Conservation (phyloP, 2,113 vertebrate genomes). For the Phaetusa simplex region DNA sequence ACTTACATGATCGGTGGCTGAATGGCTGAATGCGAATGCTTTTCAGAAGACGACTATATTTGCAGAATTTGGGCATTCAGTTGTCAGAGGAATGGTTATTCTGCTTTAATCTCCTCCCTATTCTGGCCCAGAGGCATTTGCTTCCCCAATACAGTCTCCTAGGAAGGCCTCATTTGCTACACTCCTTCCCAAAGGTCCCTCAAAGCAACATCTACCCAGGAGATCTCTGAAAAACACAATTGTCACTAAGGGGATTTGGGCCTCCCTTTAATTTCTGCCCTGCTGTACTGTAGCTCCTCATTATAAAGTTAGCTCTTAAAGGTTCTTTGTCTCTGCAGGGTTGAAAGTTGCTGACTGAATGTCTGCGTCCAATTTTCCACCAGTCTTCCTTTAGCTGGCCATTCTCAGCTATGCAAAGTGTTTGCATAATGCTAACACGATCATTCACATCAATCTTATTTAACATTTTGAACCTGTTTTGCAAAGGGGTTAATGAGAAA, state of each 20-base stretch:
- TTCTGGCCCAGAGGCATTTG: background rate
- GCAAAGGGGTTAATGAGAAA: background rate
- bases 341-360: slow-evolving; percentile 46
- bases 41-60: background rate
- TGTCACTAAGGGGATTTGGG: slow-evolving; percentile 1
- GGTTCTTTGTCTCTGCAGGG: slow-evolving; percentile 39
- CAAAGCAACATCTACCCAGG: background rate
- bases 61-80: background rate
- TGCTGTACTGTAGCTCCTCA: slow-evolving; percentile 17
- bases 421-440: background rate
- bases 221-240: slow-evolving; percentile 38
- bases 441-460: slow-evolving; percentile 20
- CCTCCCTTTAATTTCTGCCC: slow-evolving; percentile 24
- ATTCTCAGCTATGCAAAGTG: slow-evolving; percentile 1
- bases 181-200: slow-evolving; percentile 21
- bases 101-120: background rate
- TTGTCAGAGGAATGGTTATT: background rate
- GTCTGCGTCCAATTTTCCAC: slow-evolving; percentile 24
- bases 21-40: background rate
- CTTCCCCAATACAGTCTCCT: background rate
- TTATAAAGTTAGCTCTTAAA: slow-evolving; percentile 40
- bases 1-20: background rate
- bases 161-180: slow-evolving; percentile 18
- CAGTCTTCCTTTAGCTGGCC: slow-evolving; percentile 8
- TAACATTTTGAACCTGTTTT: slow-evolving; percentile 4